phyloP scores from a whole-genome alignment of 2,113 vertebrate species.

The Rousettus leschenaultii region DNA sequence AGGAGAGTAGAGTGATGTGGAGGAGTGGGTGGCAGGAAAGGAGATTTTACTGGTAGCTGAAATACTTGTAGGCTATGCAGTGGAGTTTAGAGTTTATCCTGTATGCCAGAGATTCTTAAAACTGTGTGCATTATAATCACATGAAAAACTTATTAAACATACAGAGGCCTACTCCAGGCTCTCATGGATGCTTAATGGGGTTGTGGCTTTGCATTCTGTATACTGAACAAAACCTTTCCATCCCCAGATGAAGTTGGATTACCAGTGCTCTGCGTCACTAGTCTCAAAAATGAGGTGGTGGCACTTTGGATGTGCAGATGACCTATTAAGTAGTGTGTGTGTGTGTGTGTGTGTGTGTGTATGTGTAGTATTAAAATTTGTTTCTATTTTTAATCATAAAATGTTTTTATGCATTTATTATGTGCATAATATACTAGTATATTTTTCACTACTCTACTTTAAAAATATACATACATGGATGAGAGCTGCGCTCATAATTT shows the following conservation, averaged over 20 bases:
- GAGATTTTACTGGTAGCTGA: not conserved
- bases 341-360: not conserved
- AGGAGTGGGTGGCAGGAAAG: constrained; percentile 13
- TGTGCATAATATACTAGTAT: not conserved
- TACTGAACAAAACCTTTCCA: not conserved
- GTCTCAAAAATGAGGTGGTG: not conserved
- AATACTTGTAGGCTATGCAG: not conserved
- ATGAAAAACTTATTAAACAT: constrained; percentile 16
- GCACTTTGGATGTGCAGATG: not conserved
- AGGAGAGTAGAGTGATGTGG: not conserved
- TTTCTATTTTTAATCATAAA: constrained; percentile 12
- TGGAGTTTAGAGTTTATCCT: not conserved
- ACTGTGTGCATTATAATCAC: not conserved
- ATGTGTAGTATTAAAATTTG: not conserved
- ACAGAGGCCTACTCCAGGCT: not conserved
- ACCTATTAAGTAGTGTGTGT: not conserved
- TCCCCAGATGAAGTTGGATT: not conserved
- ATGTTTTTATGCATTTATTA: not conserved
- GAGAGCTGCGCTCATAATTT: not conserved
- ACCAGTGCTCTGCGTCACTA: not conserved
- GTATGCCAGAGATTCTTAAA: not conserved
- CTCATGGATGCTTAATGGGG: not conserved
- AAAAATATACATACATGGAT: not conserved
- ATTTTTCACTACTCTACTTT: not conserved
- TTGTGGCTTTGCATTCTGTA: not conserved